Percentiles rank a stretch among this genome's conserved stretches.
phyloP scores from a whole-genome alignment of 2,888 invertebrate genomes.

The Sarcophaga subvicina region DNA sequence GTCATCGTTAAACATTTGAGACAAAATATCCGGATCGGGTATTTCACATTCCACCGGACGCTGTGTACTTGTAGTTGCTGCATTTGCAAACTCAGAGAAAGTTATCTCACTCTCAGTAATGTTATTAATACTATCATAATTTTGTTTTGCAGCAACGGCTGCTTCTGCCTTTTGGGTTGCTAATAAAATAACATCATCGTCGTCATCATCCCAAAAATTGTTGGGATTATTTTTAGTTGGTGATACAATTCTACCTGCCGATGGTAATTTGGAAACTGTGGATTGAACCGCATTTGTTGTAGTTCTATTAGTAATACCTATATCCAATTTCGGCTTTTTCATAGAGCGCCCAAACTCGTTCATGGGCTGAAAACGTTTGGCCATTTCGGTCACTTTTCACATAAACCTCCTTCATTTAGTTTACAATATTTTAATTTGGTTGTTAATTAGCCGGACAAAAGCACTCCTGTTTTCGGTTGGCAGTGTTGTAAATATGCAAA shows the following conservation, averaged over 20 bases:
- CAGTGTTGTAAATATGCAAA: no score
- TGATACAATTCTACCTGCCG: conserved; percentile 14
- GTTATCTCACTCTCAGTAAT: conserved; percentile 73
- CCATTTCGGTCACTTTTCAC: conserved; percentile 68
- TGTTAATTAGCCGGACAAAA: no score
- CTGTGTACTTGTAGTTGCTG: conserved; percentile 77
- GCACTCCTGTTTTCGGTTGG: no score
- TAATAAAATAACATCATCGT: conserved; percentile 79
- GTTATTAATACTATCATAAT: conserved; percentile 22
- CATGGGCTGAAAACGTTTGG: conserved; percentile 76
- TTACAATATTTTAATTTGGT: no score
- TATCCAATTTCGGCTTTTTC: conserved; percentile 78
- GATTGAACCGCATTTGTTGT: conserved; percentile 1
- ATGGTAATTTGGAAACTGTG: background rate
- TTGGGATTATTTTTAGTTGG: conserved; percentile 59
- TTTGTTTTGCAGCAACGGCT: conserved; percentile 68
- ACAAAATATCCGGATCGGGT: conserved; percentile 67
- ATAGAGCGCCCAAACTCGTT: conserved; percentile 76
- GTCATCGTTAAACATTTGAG: conserved; percentile 75
- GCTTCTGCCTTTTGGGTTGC: conserved; percentile 79
- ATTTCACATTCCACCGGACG: conserved; percentile 45
- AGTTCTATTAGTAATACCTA: conserved; percentile 72
- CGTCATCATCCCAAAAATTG: conserved; percentile 80
- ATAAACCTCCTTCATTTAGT: no score
- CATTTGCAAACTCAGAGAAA: conserved; percentile 75